A percentile compares a stretch with the other conserved stretches of the same genome.
Evolutionary conservation across 2,888 invertebrate species (phyloP).

Genomic region (Ectemnius continuus): DNA sequence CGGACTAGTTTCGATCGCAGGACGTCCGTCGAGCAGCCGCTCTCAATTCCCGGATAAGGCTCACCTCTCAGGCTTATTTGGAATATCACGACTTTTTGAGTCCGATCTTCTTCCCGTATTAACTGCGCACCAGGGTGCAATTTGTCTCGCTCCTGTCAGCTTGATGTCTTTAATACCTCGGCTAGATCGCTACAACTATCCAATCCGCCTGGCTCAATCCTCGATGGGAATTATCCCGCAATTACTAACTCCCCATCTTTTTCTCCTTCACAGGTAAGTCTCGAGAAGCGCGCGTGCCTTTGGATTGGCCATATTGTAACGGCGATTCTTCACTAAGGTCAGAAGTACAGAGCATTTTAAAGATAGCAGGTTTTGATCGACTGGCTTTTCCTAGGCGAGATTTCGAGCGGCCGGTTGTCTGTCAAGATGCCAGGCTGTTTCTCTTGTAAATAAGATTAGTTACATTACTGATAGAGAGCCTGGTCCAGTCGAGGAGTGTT

Average conservation of each 20-base stretch:
- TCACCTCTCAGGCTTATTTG: background rate
- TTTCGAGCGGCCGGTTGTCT: constrained; percentile 26
- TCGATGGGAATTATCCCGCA: background rate
- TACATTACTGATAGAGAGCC: constrained; percentile 46
- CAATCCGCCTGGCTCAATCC: too few species aligned
- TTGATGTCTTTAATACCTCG: too few species aligned
- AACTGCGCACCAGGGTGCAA: background rate
- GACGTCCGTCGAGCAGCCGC: background rate
- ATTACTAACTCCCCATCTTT: constrained; percentile 10
- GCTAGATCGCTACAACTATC: background rate
- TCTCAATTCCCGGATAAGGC: constrained; percentile 4
- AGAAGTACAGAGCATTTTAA: constrained; percentile 14
- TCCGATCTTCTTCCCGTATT: too few species aligned
- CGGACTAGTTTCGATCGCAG: constrained; percentile 13
- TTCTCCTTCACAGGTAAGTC: constrained; percentile 64
- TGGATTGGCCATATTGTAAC: background rate
- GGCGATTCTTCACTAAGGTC: constrained; percentile 21
- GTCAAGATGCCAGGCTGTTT: constrained; percentile 33
- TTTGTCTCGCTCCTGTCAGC: background rate
- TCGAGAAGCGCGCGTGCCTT: background rate
- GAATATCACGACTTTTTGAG: background rate
- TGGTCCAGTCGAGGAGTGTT: too few species aligned
- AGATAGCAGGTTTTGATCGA: background rate
- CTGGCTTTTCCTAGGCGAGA: background rate
- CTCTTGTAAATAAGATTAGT: constrained; percentile 30